These are phyloP conservation scores for Coremacera marginata DNA, from an alignment of 2,888 invertebrate genomes.

Conservation along the genomic window DNA sequence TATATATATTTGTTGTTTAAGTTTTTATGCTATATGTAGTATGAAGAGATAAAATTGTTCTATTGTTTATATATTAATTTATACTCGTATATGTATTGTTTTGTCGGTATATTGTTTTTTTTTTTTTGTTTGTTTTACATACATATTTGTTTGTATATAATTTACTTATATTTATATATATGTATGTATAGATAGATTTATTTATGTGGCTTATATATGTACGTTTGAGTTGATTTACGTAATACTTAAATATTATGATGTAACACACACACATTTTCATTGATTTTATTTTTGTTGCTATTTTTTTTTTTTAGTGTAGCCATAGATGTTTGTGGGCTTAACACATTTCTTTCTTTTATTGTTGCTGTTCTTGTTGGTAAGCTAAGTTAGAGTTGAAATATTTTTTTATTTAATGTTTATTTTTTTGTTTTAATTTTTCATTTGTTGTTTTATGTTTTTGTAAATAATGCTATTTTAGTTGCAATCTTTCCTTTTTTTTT, in stretches of 20 bases:
- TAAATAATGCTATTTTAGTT: slow-evolving; percentile 34
- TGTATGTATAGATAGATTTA: slow-evolving; percentile 26
- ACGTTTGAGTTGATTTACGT: slow-evolving; percentile 43
- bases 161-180: slow-evolving; percentile 19
- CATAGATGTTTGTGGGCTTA: neutral
- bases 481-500: slow-evolving; percentile 27
- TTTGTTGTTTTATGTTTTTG: slow-evolving; percentile 42
- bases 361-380: slow-evolving; percentile 31
- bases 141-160: neutral
- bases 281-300: slow-evolving; percentile 25
- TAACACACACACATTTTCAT: slow-evolving; percentile 52
- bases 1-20: slow-evolving; percentile 27
- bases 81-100: slow-evolving; percentile 14
- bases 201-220: slow-evolving; percentile 44
- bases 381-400: slow-evolving; percentile 10
- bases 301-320: slow-evolving; percentile 20
- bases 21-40: slow-evolving; percentile 44
- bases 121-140: slow-evolving; percentile 11
- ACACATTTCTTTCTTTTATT: neutral
- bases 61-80: slow-evolving; percentile 44
- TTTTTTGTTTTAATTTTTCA: slow-evolving; percentile 42
- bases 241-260: slow-evolving; percentile 44
- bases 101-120: slow-evolving; percentile 33
- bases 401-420: slow-evolving; percentile 41
- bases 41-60: slow-evolving; percentile 55